Conservation (phyloP, 2,888 invertebrate species). For the Eupithecia tripunctaria region DNA sequence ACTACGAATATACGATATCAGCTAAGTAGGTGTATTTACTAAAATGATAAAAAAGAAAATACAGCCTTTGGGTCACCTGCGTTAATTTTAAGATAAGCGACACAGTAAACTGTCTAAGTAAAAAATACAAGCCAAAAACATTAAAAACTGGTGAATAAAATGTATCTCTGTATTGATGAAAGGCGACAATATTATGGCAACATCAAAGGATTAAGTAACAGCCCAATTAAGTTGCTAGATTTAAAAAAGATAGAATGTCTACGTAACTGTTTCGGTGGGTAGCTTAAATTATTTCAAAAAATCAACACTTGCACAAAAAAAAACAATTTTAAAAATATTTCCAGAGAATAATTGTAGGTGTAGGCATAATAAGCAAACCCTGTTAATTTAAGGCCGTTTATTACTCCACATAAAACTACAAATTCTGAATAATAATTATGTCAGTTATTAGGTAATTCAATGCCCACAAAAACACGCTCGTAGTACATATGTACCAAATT, state of each 20-base stretch:
- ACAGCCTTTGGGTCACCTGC: not conserved
- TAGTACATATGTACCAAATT: not conserved
- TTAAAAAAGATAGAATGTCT: not conserved
- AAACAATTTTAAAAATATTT: too few relatives aligned
- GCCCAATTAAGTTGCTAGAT: not conserved
- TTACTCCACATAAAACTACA: not conserved
- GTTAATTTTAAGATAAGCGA: not conserved
- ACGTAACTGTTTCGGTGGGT: not conserved
- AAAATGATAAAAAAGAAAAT: not conserved
- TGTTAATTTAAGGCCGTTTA: not conserved
- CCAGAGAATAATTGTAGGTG: not conserved
- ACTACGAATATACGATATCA: not conserved
- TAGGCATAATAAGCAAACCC: too few relatives aligned
- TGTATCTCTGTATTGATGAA: not conserved
- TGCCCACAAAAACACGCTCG: slow-evolving; percentile 9
- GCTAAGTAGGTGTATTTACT: not conserved
- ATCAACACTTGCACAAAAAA: not conserved
- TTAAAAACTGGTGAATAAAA: not conserved
- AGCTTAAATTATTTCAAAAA: not conserved
- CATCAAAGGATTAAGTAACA: not conserved
- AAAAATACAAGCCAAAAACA: not conserved
- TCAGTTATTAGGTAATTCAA: slow-evolving; percentile 18
- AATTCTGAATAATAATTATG: slow-evolving; percentile 10
- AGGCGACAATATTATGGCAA: not conserved
- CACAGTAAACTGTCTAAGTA: not conserved